These are phyloP conservation scores for Notechis scutatus DNA, from an alignment of 2,113 vertebrate species.

Conservation along the genomic window DNA sequence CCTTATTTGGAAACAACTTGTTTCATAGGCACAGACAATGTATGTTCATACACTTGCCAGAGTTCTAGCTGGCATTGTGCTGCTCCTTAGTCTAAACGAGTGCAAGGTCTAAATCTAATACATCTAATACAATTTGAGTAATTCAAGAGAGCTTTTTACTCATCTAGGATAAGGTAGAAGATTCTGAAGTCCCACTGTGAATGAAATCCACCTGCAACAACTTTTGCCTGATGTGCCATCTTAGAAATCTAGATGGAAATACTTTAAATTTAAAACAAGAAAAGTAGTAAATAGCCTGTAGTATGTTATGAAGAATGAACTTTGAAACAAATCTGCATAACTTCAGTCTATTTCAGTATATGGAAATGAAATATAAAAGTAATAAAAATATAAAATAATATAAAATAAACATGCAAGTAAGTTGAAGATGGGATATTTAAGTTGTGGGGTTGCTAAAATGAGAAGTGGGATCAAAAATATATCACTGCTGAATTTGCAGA, in stretches of 20 bases:
- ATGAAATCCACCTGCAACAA: not conserved
- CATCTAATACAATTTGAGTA: not conserved
- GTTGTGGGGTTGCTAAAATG: not conserved
- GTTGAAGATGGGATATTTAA: not conserved
- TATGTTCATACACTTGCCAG: constrained; percentile 31
- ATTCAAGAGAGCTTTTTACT: not conserved
- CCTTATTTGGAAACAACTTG: constrained; percentile 78
- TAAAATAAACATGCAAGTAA: not conserved
- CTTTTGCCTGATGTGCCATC: not conserved
- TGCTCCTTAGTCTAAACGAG: not conserved
- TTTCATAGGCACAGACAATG: constrained; percentile 64
- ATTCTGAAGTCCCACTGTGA: not conserved
- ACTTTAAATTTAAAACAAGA: not conserved
- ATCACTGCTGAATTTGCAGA: not conserved
- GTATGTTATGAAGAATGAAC: not conserved
- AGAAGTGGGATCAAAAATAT: not conserved
- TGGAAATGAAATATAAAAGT: not conserved
- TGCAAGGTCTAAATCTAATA: not conserved
- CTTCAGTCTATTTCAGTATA: not conserved
- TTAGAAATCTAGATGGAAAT: not conserved
- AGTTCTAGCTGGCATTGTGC: constrained; percentile 20
- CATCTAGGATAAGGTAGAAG: not conserved
- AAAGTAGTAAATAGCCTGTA: not conserved
- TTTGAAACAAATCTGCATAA: not conserved
- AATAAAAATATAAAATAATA: too few relatives aligned